Percentiles rank a stretch among this genome's conserved stretches.
Evolutionary conservation across 2,113 vertebrate genomes (phyloP).

Genomic region (Thryonomys swinderianus): DNA sequence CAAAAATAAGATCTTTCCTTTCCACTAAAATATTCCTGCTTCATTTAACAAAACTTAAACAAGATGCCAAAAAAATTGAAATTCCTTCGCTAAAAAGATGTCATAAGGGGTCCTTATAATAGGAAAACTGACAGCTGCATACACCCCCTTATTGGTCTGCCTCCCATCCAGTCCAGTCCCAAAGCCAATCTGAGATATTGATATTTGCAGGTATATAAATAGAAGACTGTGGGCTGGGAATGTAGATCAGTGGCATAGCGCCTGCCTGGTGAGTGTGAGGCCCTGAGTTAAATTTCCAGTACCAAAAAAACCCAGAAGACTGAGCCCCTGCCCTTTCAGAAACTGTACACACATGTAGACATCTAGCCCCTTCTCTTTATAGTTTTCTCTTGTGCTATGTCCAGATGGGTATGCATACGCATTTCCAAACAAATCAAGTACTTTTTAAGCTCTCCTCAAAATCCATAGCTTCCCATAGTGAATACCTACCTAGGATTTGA

Average conservation of each 20-base stretch:
- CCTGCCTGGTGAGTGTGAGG: too few species aligned
- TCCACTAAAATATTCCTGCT: neutral
- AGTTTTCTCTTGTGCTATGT: neutral
- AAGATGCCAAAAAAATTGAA: neutral
- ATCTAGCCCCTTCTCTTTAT: neutral
- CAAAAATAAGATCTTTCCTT: constrained; percentile 9
- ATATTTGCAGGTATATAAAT: neutral
- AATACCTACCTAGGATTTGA: neutral
- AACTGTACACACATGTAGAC: neutral
- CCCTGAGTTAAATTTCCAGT: too few species aligned
- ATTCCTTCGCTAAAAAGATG: neutral
- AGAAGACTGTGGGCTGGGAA: neutral
- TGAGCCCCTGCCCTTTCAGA: neutral
- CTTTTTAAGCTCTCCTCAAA: neutral
- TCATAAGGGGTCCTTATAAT: neutral
- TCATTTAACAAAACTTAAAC: constrained; percentile 34
- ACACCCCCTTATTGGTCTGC: neutral
- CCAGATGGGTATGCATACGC: neutral
- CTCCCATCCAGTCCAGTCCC: neutral
- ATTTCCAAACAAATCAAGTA: neutral
- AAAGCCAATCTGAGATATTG: neutral
- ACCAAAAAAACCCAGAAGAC: neutral
- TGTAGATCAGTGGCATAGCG: too few species aligned
- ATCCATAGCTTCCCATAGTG: neutral
- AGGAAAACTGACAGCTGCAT: neutral